A percentile compares a stretch with the other conserved stretches of the same genome.
These are phyloP conservation scores for Sarcophilus harrisii DNA, from an alignment of 2,797 vertebrate genomes.

Conservation along the genomic window DNA sequence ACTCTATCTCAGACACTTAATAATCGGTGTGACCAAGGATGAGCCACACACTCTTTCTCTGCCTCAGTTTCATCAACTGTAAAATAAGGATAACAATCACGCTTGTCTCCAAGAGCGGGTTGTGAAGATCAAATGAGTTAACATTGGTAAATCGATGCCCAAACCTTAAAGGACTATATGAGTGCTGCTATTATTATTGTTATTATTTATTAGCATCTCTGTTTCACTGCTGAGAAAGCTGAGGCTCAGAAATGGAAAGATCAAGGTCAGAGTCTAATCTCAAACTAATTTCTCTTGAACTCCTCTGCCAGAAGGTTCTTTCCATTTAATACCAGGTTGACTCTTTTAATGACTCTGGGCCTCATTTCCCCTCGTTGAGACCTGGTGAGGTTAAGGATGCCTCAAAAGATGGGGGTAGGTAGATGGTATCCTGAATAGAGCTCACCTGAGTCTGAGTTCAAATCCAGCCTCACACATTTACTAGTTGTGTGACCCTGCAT, in stretches of 20 bases:
- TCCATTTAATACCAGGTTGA: background rate
- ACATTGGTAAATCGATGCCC: background rate
- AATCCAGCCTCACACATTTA: background rate
- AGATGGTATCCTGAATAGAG: no score
- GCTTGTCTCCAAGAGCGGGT: background rate
- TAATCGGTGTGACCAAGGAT: background rate
- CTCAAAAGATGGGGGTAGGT: no score
- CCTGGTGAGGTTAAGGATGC: background rate
- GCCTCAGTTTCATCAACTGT: background rate
- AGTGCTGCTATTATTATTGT: background rate
- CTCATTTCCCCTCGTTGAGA: background rate
- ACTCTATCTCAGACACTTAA: background rate
- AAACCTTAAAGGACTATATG: background rate
- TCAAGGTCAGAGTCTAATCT: background rate
- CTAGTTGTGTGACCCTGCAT: background rate
- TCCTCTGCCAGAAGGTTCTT: background rate
- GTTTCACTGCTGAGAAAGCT: background rate
- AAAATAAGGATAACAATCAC: rapidly evolving
- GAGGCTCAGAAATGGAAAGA: background rate
- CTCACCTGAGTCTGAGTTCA: no score
- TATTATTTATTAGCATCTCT: no score
- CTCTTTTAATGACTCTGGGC: background rate
- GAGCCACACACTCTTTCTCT: background rate
- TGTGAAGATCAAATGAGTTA: rapidly evolving
- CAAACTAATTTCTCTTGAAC: background rate